phyloP scores from a whole-genome alignment of 2,888 invertebrate species.

The Hypselothyrea guttata region DNA sequence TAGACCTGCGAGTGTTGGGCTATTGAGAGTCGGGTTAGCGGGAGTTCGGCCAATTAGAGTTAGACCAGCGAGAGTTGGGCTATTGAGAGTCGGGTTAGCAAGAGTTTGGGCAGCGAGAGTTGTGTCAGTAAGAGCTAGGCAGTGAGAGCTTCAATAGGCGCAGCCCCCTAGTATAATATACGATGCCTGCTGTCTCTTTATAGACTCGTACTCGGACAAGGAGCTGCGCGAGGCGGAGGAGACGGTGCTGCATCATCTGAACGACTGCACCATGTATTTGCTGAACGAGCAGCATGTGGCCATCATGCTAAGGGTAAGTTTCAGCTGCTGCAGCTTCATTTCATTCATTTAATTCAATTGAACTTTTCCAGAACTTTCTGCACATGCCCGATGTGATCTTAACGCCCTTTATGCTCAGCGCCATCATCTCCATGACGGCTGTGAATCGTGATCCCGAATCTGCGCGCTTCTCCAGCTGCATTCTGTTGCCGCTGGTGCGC shows the following conservation, averaged over 20 bases:
- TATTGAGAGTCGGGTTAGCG: too few relatives aligned
- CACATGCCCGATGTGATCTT: conserved; percentile 85
- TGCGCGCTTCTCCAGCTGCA: conserved; percentile 69
- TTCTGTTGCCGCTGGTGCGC: conserved; percentile 78
- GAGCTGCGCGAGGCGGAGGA: conserved; percentile 85
- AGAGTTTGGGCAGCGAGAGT: too few relatives aligned
- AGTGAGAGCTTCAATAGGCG: too few relatives aligned
- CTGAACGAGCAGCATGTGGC: conserved; percentile 78
- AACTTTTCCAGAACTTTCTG: conserved; percentile 82
- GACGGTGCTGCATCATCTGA: conserved; percentile 85
- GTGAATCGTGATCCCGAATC: conserved; percentile 81
- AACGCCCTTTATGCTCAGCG: conserved; percentile 86
- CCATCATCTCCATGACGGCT: conserved; percentile 83
- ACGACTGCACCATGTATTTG: conserved; percentile 81
- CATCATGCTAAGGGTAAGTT: conserved; percentile 71
- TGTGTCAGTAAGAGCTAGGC: too few relatives aligned
- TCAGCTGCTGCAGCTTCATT: too few relatives aligned
- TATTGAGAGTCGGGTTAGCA: too few relatives aligned
- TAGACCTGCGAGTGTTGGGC: too few relatives aligned
- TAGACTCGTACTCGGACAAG: conserved; percentile 82
- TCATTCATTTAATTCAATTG: background rate
- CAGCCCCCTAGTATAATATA: background rate
- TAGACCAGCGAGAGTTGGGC: too few relatives aligned
- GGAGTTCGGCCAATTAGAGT: too few relatives aligned
- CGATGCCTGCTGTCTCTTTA: background rate